A percentile compares a stretch with the other conserved stretches of the same genome.
Evolutionary conservation across 2,113 vertebrate species (phyloP).

Genomic region (Varanus salvator): DNA sequence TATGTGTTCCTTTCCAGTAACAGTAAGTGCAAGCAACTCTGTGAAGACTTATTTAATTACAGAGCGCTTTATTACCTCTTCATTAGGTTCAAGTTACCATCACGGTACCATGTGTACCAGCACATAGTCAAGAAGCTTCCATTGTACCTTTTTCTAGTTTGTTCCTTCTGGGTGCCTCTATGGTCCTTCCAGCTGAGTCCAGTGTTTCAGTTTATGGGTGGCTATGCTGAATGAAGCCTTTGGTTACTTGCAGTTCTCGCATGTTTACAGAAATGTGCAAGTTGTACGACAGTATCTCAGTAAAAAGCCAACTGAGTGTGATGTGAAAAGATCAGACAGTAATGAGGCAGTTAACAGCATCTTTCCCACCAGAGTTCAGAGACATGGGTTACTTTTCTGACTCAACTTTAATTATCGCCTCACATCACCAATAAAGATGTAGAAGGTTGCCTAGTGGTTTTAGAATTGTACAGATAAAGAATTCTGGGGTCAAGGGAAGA

Average conservation of each 20-base stretch:
- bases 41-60: conserved; percentile 45
- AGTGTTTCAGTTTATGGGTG: neutral
- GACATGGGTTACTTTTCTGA: neutral
- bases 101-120: neutral
- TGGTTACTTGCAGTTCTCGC: neutral
- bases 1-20: conserved; percentile 42
- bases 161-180: neutral
- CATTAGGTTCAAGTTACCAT: conserved; percentile 18
- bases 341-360: neutral
- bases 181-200: neutral
- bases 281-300: neutral
- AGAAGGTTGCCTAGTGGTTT: neutral
- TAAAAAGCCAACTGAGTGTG: conserved; percentile 5
- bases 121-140: neutral
- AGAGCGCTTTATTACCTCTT: conserved; percentile 32
- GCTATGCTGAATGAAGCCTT: neutral
- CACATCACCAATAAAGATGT: neutral
- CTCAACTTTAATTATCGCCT: neutral
- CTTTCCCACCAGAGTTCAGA: neutral
- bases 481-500: neutral
- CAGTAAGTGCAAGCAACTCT: conserved; percentile 29
- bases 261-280: neutral
- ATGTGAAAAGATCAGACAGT: neutral
- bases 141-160: neutral
- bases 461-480: neutral